Percentiles rank a stretch among this genome's conserved stretches.
These are phyloP conservation scores for Caenorhabditis latens DNA, from an alignment of 1,140 invertebrate species.

Conservation along the genomic window DNA sequence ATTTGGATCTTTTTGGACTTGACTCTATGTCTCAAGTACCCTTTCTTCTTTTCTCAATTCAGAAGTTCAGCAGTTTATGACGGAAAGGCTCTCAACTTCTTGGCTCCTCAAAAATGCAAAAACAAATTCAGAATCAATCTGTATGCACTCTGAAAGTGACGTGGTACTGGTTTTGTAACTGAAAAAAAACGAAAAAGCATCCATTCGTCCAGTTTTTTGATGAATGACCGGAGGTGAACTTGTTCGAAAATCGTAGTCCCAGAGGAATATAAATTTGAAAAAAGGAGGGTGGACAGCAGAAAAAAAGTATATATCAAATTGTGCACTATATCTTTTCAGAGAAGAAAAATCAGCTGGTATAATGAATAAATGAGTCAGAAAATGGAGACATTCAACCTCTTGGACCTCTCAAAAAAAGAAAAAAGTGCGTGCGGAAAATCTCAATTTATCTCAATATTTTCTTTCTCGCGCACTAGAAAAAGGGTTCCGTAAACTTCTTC, in stretches of 20 bases:
- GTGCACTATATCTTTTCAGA: background rate
- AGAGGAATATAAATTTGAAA: background rate
- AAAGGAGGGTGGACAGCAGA: background rate
- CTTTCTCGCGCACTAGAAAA: constrained; percentile 23
- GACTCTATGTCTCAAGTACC: background rate
- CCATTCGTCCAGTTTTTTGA: background rate
- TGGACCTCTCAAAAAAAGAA: background rate
- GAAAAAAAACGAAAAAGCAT: background rate
- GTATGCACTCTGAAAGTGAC: background rate
- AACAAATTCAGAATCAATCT: background rate
- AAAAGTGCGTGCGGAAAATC: constrained; percentile 20
- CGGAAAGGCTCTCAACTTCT: too few species aligned
- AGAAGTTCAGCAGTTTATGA: background rate
- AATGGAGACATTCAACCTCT: background rate
- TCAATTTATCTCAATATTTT: constrained; percentile 47
- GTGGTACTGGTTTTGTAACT: constrained; percentile 18
- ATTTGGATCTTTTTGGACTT: background rate
- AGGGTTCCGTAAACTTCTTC: constrained; percentile 25
- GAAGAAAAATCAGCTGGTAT: background rate
- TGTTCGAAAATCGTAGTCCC: constrained; percentile 9
- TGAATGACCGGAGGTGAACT: constrained; percentile 46
- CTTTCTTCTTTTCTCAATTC: background rate
- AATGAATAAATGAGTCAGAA: background rate
- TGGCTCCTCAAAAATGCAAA: background rate
- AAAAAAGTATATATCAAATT: background rate